Conservation (phyloP, 1,140 invertebrate genomes). For the Eurosta solidaginis region DNA sequence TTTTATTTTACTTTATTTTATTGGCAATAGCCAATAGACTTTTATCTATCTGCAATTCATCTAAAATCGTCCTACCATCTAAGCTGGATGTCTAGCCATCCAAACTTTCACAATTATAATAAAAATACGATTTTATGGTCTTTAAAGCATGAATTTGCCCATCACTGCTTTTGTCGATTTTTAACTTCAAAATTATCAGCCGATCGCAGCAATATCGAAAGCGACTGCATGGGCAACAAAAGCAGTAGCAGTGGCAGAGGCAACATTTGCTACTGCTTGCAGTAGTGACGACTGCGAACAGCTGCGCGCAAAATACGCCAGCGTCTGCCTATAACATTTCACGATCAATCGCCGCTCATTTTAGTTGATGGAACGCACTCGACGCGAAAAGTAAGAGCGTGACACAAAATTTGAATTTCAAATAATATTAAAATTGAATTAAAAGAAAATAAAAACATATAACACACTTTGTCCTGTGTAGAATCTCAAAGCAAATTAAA, state of each 20-base stretch:
- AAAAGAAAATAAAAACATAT: not conserved
- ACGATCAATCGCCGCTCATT: not conserved
- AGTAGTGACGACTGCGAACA: not conserved
- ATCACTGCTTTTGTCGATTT: no score
- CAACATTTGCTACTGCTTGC: not conserved
- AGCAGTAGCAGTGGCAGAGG: not conserved
- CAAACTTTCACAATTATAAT: no score
- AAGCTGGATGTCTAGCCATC: no score
- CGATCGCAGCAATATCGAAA: no score
- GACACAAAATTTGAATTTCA: not conserved
- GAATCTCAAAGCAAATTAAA: not conserved
- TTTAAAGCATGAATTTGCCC: no score
- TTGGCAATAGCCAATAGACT: no score
- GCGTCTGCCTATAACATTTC: not conserved
- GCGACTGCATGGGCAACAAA: no score
- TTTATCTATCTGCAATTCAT: no score
- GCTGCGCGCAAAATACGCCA: not conserved
- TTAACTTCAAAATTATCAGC: no score
- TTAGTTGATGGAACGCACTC: constrained; percentile 23
- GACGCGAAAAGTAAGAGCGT: not conserved
- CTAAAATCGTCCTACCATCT: no score
- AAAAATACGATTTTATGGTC: no score
- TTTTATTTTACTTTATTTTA: no score
- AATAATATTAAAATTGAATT: not conserved
- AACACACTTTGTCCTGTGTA: not conserved